These are phyloP conservation scores for Odontomyia ornata DNA, from an alignment of 2,888 invertebrate species.

Conservation along the genomic window DNA sequence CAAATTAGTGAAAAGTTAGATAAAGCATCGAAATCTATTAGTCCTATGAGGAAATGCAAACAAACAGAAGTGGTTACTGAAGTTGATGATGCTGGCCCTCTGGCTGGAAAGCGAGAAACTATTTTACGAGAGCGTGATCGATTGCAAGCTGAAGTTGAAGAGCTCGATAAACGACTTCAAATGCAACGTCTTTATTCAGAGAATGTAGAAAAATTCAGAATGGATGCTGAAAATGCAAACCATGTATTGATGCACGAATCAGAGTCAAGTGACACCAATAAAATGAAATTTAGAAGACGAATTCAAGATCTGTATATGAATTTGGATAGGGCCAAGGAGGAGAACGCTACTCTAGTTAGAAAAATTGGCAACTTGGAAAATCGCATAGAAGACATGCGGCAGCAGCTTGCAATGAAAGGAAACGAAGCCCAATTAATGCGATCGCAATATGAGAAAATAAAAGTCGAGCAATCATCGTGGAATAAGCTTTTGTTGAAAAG, in stretches of 20 bases:
- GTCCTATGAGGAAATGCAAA: slow-evolving; percentile 52
- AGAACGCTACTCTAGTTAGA: not conserved
- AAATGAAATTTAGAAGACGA: slow-evolving; percentile 1
- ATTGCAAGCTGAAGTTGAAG: too few relatives aligned
- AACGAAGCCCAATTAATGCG: slow-evolving; percentile 2
- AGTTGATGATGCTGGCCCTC: slow-evolving; percentile 54
- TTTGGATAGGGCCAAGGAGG: not conserved
- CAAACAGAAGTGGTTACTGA: not conserved
- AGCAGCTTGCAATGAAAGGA: not conserved
- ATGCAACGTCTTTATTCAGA: slow-evolving; percentile 57
- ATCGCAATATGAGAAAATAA: slow-evolving; percentile 11
- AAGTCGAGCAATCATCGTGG: slow-evolving; percentile 15
- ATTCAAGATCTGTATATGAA: slow-evolving; percentile 9
- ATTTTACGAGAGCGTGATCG: slow-evolving; percentile 61
- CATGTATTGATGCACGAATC: slow-evolving; percentile 46
- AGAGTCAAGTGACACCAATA: slow-evolving; percentile 14
- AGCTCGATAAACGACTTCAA: too few relatives aligned
- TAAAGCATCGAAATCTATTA: slow-evolving; percentile 56
- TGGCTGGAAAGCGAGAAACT: slow-evolving; percentile 58
- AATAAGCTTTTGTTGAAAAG: slow-evolving; percentile 1
- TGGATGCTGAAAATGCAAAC: slow-evolving; percentile 55
- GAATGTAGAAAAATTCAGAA: slow-evolving; percentile 57
- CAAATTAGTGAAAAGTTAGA: slow-evolving; percentile 57
- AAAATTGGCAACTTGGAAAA: slow-evolving; percentile 2
- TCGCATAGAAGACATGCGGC: slow-evolving; percentile 17